Percentiles rank a stretch among this genome's conserved stretches.
These are phyloP conservation scores for Sesamia nonagrioides DNA, from an alignment of 1,140 invertebrate species.

Conservation along the genomic window DNA sequence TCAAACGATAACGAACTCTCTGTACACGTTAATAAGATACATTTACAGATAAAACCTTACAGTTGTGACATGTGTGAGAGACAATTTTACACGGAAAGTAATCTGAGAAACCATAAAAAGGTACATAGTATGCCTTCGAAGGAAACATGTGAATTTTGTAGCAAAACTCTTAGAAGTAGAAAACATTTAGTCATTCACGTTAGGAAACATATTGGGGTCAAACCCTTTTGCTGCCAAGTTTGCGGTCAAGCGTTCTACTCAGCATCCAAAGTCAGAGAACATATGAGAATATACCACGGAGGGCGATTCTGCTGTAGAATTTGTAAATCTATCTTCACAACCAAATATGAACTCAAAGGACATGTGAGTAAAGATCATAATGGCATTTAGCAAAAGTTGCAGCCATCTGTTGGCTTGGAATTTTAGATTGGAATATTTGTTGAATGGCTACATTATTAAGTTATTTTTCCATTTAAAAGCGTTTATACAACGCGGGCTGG, in stretches of 20 bases:
- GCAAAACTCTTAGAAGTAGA: slow-evolving; percentile 71
- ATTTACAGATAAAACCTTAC: slow-evolving; percentile 83
- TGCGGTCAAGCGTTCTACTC: slow-evolving; percentile 75
- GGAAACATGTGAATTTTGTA: slow-evolving; percentile 76
- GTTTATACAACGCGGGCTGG: too few species aligned
- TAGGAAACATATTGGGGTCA: slow-evolving; percentile 76
- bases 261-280: slow-evolving; percentile 63
- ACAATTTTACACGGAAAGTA: slow-evolving; percentile 75
- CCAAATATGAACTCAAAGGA: slow-evolving; percentile 67
- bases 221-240: slow-evolving; percentile 71
- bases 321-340: slow-evolving; percentile 71
- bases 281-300: slow-evolving; percentile 76
- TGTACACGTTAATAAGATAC: slow-evolving; percentile 78
- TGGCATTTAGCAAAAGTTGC: slow-evolving; percentile 62
- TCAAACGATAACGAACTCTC: slow-evolving; percentile 75
- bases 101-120: slow-evolving; percentile 75
- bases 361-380: slow-evolving; percentile 76
- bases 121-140: slow-evolving; percentile 69
- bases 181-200: slow-evolving; percentile 76
- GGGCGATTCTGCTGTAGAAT: slow-evolving; percentile 74
- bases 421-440: neutral
- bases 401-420: neutral
- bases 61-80: slow-evolving; percentile 80
- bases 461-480: neutral
- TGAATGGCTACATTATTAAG: neutral